Conservation (phyloP, 2,888 invertebrate genomes). For the Tinea trinotella region DNA sequence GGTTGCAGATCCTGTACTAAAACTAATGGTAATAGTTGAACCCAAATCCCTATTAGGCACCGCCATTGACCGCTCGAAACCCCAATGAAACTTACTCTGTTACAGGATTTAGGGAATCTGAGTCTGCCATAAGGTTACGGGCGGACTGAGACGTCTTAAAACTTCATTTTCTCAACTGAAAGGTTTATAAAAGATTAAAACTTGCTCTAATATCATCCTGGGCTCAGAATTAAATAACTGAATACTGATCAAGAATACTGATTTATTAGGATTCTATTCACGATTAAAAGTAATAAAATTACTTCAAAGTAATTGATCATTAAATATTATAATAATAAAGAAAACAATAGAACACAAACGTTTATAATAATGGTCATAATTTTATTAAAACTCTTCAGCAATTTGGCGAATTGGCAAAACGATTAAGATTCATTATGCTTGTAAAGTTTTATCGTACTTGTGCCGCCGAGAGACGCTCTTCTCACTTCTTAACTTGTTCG, state of each 20-base stretch:
- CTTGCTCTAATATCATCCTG: slow-evolving; percentile 25
- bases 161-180: slow-evolving; percentile 27
- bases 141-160: slow-evolving; percentile 22
- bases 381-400: slow-evolving; percentile 49
- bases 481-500: slow-evolving; percentile 48
- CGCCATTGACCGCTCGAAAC: slow-evolving; percentile 36
- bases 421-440: slow-evolving; percentile 69
- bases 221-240: slow-evolving; percentile 25
- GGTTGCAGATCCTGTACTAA: slow-evolving; percentile 29
- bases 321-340: not conserved
- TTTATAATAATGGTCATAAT: slow-evolving; percentile 11
- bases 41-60: slow-evolving; percentile 38
- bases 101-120: slow-evolving; percentile 31
- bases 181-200: slow-evolving; percentile 26
- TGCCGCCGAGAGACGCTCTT: slow-evolving; percentile 34
- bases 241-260: slow-evolving; percentile 24
- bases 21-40: slow-evolving; percentile 45
- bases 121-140: slow-evolving; percentile 27
- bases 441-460: slow-evolving; percentile 61
- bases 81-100: slow-evolving; percentile 35
- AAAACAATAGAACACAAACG: slow-evolving; percentile 6
- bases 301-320: slow-evolving; percentile 36
- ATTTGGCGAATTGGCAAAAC: slow-evolving; percentile 60
- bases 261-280: not conserved
- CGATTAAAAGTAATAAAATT: slow-evolving; percentile 24